phyloP scores from a whole-genome alignment of 2,888 invertebrate species.

The Odontocolon sp. region DNA sequence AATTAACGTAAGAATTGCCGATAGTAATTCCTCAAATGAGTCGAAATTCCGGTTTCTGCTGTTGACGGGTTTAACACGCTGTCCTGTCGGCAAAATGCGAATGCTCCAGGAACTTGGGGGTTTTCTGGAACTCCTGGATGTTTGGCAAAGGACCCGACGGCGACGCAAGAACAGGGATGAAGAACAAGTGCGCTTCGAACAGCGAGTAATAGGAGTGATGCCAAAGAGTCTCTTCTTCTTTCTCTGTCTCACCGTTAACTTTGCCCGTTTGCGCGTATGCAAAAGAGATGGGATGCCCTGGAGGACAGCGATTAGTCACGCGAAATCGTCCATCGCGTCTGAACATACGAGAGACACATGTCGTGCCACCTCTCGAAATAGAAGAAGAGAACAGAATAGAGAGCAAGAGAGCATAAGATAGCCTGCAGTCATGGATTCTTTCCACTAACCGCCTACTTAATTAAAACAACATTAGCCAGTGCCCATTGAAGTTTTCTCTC shows the following conservation, averaged over 20 bases:
- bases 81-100: constrained; percentile 16
- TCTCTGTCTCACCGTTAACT: too few relatives aligned
- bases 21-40: constrained; percentile 33
- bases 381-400: constrained; percentile 62
- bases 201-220: constrained; percentile 10
- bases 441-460: constrained; percentile 79
- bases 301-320: constrained; percentile 79
- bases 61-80: constrained; percentile 34
- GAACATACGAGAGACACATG: constrained; percentile 81
- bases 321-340: constrained; percentile 81
- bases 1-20: constrained; percentile 22
- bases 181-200: constrained; percentile 41
- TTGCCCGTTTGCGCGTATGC: constrained; percentile 39
- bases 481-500: constrained; percentile 40
- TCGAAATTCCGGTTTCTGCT: constrained; percentile 43
- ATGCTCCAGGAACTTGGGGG: constrained; percentile 29
- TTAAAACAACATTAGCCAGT: constrained; percentile 79
- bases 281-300: constrained; percentile 58
- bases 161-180: constrained; percentile 25
- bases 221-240: constrained; percentile 33
- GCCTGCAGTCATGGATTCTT: constrained; percentile 51
- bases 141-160: constrained; percentile 27
- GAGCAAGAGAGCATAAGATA: constrained; percentile 8
- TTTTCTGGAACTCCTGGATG: constrained; percentile 52
- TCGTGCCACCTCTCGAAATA: constrained; percentile 74